Evolutionary conservation across 37 sponge, comb jelly and placozoan species (phyloP), one percentile per base, ranked within the genome.

Genomic region (Lycopodina hypogea): DNA sequence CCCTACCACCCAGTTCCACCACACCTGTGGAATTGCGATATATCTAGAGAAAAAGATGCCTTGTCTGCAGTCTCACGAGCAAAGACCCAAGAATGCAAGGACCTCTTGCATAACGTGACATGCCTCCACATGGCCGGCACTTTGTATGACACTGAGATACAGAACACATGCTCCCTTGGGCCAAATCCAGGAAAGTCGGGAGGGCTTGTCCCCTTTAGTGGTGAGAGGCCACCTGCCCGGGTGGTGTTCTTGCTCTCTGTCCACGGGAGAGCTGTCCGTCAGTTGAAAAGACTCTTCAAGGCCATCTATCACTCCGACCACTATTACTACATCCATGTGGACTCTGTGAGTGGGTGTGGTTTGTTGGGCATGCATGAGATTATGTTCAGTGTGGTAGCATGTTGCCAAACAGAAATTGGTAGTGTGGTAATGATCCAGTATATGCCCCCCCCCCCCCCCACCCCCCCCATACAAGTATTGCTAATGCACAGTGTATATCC

Each of bases 301-400:
- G 91, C 95, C 11, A 87, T 96, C 45, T 96, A 96, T 67, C 91
- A 96, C 74, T 37, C 48, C 0, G 87, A 90, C 58, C 94, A 96
- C 75, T 96, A 90, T 76, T 96, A 82, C 78, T 93, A 76, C 77
- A 78, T 96, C 32, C 97, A 96, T 67, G 89, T 93, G 19, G 97
- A 96, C 76, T 70, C 81, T 21, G 95, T 94, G 37, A 78, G 92
- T 76, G 0, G 37, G 22, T 33, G 17, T 33, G 26, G 38, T 8
- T 7, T 7, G 34, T 7, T n/a, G 64, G 15, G 64, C 23, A 22
- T 62, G 64, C 23, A 28, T 58, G 50, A 65, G 55, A 19, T 7
- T 72, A 55, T 50, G 73, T 72, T n/a, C n/a, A n/a, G n/a, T n/a
- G n/a, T n/a, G n/a, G n/a, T n/a, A n/a, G n/a, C n/a, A n/a, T n/a